These are phyloP conservation scores for Formica aserva DNA, from an alignment of 2,888 invertebrate genomes.

Conservation along the genomic window DNA sequence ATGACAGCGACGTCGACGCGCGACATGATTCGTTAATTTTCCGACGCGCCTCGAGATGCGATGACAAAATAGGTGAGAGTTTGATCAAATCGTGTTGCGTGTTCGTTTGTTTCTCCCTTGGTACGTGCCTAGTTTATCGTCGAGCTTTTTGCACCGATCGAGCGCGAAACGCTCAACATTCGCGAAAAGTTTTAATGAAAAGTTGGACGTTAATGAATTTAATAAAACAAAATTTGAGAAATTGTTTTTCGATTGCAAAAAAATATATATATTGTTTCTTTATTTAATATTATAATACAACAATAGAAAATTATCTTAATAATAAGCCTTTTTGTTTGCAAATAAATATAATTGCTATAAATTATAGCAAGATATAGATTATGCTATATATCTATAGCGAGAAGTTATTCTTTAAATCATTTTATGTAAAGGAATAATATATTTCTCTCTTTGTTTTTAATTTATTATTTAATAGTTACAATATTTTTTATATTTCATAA, in stretches of 20 bases:
- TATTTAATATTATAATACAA: not conserved
- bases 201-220: not conserved
- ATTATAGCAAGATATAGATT: not conserved
- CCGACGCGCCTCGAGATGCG: constrained; percentile 26
- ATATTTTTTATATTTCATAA: not conserved
- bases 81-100: constrained; percentile 18
- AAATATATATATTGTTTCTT: not conserved
- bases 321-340: not conserved
- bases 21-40: constrained; percentile 43
- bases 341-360: not conserved
- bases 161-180: not conserved
- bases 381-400: not conserved
- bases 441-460: not conserved
- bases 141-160: constrained; percentile 13
- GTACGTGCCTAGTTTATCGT: constrained; percentile 16
- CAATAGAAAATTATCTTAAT: not conserved
- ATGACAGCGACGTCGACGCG: constrained; percentile 3
- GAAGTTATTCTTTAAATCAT: too few species aligned
- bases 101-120: not conserved
- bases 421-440: not conserved
- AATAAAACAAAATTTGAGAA: not conserved
- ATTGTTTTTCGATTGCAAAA: not conserved
- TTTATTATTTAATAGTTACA: not conserved
- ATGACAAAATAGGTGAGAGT: constrained; percentile 13
- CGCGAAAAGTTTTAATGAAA: constrained; percentile 11